Base-by-base conservation (phyloP, 2,113 vertebrate genomes). In the Aphyosemion australe region DNA sequence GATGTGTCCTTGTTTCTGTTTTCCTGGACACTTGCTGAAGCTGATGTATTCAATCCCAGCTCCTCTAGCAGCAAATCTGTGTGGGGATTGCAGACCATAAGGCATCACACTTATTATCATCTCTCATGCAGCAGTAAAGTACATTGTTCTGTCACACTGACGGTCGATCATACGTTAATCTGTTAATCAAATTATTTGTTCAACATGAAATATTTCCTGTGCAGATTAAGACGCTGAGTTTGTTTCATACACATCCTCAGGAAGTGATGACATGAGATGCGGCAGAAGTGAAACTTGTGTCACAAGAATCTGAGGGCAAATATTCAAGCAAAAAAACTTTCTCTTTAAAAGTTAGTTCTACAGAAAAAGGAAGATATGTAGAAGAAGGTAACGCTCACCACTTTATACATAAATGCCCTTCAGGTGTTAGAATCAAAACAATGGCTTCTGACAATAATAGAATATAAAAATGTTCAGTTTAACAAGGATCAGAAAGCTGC, bases 51-150 rank as follows among this genome's bases (percentile, higher is more conserved):
- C n/a, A 79, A 18, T 15, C 85, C 84, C 58, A 93, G 61, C 65
- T 93, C 88, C 46, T 90, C 85, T 48, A 93, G 61, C 46, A 93
- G 85, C 63, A 88, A 56, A 78, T 93, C 92, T 93, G 73, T 15
- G 32, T 32, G 4, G 9, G 9, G 34, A 37, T 1, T 2, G 53
- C 49, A 64, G 18, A 19, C 69, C 6, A 52, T 19, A 73, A 8
- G 18, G 13, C 2, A 21, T 70, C 18, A 69, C 47, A 61, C 37
- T 70, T 78, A 48, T 46, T n/a, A 41, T 15, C 11, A 42, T 15
- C 0, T 48, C n/a, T n/a, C 1, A 45, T 16, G 64, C 26, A 6
- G 31, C 18, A 20, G 48, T 34, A 13, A 15, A 32, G 13, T 13
- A 0, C 13, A 18, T 34, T 2, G 16, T 32, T 61, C 13, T 49